Conservation (phyloP, 2,888 invertebrate species). For the Calliopum simillimum region DNA sequence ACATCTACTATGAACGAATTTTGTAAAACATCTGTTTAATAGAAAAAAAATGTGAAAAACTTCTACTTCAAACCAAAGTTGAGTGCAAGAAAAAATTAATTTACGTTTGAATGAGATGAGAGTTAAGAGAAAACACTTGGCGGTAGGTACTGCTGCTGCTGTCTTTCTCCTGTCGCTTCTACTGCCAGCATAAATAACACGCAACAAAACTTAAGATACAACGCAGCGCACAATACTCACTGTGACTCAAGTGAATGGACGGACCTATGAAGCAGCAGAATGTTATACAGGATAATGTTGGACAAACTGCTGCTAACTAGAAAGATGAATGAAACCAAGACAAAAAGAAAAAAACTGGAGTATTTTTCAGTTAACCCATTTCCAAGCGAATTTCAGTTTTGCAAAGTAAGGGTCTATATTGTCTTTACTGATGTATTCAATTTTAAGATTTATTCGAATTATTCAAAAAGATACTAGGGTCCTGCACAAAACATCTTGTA, state of each 20-base stretch:
- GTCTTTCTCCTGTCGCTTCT: neutral
- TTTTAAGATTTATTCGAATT: no score
- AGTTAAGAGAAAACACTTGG: neutral
- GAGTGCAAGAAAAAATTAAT: neutral
- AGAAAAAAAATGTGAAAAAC: neutral
- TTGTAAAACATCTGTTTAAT: conserved; percentile 24
- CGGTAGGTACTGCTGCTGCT: neutral
- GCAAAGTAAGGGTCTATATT: no score
- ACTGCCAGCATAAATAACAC: conserved; percentile 20
- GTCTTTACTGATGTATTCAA: no score
- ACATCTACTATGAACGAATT: neutral
- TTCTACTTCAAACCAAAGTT: neutral
- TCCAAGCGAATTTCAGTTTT: no score
- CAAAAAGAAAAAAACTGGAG: neutral
- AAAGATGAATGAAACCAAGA: conserved; percentile 29
- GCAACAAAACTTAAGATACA: conserved; percentile 15
- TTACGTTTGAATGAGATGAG: neutral
- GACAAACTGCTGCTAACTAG: conserved; percentile 16
- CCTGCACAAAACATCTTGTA: no score
- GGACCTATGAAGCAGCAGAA: neutral
- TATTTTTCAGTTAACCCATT: no score
- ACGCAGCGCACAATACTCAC: neutral
- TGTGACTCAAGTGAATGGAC: neutral
- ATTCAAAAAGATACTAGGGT: no score
- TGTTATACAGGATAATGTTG: neutral